Percentiles rank a stretch among this genome's conserved stretches.
phyloP scores from a whole-genome alignment of 2,888 invertebrate species.

The Agrotis exclamationis region DNA sequence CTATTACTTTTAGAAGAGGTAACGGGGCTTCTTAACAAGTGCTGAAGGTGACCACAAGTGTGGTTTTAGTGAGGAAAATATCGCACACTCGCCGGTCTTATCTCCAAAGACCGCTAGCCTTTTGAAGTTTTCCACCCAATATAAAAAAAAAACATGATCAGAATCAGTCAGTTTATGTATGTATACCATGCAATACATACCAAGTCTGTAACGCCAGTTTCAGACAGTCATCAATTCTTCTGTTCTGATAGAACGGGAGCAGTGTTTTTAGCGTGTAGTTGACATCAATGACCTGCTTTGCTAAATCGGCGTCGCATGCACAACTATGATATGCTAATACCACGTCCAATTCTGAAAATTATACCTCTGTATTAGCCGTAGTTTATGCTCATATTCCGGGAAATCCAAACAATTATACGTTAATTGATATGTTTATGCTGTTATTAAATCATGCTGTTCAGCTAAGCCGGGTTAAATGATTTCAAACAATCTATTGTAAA shows the following conservation, averaged over 20 bases:
- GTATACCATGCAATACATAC: constrained; percentile 70
- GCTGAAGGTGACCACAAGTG: too few species aligned
- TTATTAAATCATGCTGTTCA: constrained; percentile 39
- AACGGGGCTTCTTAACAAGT: neutral
- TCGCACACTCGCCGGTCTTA: too few species aligned
- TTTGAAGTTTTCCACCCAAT: too few species aligned
- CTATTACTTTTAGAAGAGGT: too few species aligned
- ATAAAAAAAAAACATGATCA: neutral
- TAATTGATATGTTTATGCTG: constrained; percentile 51
- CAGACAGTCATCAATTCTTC: constrained; percentile 82
- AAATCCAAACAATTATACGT: constrained; percentile 45
- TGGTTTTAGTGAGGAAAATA: too few species aligned
- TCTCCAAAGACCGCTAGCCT: too few species aligned
- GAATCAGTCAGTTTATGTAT: neutral
- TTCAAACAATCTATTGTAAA: constrained; percentile 41
- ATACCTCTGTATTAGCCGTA: constrained; percentile 37
- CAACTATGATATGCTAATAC: constrained; percentile 93
- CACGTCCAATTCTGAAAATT: constrained; percentile 88
- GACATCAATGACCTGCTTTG: constrained; percentile 93
- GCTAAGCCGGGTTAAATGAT: constrained; percentile 39
- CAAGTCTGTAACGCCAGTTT: constrained; percentile 77
- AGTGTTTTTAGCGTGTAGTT: constrained; percentile 93
- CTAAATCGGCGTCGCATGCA: constrained; percentile 91
- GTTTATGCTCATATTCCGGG: constrained; percentile 39
- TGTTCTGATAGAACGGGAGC: constrained; percentile 92